These are phyloP conservation scores for Rhimphoctona megacephalus DNA, from an alignment of 2,888 invertebrate species.

Conservation along the genomic window DNA sequence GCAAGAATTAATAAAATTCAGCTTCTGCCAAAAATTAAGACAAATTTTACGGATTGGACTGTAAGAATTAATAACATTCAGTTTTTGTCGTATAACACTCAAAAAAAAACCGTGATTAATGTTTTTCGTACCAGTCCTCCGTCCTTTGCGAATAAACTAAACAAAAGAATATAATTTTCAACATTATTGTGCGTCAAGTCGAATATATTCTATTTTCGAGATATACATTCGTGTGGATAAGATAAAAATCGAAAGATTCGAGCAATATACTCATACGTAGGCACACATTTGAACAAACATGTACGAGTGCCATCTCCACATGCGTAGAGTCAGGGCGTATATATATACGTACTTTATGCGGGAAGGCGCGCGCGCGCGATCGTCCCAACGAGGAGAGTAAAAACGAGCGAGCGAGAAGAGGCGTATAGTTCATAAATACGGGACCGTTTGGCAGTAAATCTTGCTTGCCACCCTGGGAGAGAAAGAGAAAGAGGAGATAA, in stretches of 20 bases:
- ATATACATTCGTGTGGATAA: slow-evolving; percentile 36
- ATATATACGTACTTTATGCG: slow-evolving; percentile 28
- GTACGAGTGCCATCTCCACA: slow-evolving; percentile 1
- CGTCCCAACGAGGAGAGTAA: slow-evolving; percentile 33
- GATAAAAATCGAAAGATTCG: slow-evolving; percentile 27
- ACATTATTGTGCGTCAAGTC: background rate
- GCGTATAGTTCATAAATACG: slow-evolving; percentile 84
- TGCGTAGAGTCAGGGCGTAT: slow-evolving; percentile 5
- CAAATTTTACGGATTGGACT: too few relatives aligned
- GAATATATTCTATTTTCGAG: slow-evolving; percentile 19
- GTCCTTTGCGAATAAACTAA: background rate
- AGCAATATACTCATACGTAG: background rate
- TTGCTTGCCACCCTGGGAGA: slow-evolving; percentile 79
- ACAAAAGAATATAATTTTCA: background rate
- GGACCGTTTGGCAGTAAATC: slow-evolving; percentile 83
- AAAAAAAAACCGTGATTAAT: background rate
- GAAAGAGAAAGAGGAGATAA: slow-evolving; percentile 55
- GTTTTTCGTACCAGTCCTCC: background rate
- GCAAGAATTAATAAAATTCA: too few relatives aligned
- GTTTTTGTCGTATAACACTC: background rate
- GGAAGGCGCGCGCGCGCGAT: slow-evolving; percentile 21
- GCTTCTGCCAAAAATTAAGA: too few relatives aligned
- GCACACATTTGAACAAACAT: background rate
- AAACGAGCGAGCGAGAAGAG: slow-evolving; percentile 67
- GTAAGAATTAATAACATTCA: too few relatives aligned